A percentile compares a stretch with the other conserved stretches of the same genome.
These are phyloP conservation scores for Artibeus jamaicensis DNA, from an alignment of 2,797 vertebrate species.

Conservation along the genomic window DNA sequence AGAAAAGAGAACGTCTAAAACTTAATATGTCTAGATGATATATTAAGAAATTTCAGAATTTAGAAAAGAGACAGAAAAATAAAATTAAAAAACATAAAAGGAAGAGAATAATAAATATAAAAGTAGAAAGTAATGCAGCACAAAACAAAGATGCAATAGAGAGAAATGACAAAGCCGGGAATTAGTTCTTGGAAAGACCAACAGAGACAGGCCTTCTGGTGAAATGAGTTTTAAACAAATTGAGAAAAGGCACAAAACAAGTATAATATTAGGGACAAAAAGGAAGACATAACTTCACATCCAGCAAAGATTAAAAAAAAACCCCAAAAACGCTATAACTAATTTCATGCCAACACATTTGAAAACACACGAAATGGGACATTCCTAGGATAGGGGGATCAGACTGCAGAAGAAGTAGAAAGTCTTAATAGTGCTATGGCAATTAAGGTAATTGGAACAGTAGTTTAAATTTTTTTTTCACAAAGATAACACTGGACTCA, in stretches of 20 bases:
- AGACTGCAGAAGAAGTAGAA: conserved; percentile 58
- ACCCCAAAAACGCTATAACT: background rate
- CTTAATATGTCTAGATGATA: background rate
- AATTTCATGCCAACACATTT: conserved; percentile 47
- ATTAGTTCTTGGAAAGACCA: conserved; percentile 49
- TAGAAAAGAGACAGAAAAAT: conserved; percentile 16
- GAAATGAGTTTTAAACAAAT: conserved; percentile 27
- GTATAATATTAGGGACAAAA: conserved; percentile 11
- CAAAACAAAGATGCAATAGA: conserved; percentile 43
- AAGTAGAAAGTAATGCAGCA: conserved; percentile 10
- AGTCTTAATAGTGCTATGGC: background rate
- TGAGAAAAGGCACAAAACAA: background rate
- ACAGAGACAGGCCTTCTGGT: conserved; percentile 15
- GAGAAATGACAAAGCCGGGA: conserved; percentile 33
- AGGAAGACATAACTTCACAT: background rate
- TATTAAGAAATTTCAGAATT: conserved; percentile 4
- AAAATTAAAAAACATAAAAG: conserved; percentile 40
- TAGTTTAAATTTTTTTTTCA: conserved; percentile 39
- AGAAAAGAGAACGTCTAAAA: conserved; percentile 19
- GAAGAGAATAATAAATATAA: conserved; percentile 52
- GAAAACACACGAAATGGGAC: conserved; percentile 47
- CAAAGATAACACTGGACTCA: conserved; percentile 35
- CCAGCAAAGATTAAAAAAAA: conserved; percentile 25
- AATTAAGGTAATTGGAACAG: conserved; percentile 32
- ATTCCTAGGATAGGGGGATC: background rate